Evolutionary conservation across 2,797 vertebrate species (phyloP), one percentile per base, ranked within the genome.

Genomic region (Siniperca undulata): DNA sequence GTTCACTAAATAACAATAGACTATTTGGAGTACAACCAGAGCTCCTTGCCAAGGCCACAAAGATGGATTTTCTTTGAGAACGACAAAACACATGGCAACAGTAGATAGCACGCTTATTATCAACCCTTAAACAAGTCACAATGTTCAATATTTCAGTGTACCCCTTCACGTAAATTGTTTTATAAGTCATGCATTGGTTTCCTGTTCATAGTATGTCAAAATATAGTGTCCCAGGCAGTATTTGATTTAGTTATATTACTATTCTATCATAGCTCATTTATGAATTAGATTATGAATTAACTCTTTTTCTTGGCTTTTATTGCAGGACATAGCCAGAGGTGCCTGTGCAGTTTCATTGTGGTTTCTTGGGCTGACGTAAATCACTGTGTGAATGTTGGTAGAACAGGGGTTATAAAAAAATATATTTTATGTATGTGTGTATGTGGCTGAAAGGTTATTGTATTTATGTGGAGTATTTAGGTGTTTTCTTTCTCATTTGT

Each of bases 41-140:
- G 8, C 19, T 56, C 40, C 1, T 19, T 30, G n/a, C 16, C 42
- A 81, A 80, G 76, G 65, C 20, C 13, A 4, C 8, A 8, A 2
- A 58, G 10, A 12, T 14, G 17, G 16, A 30, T 52, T 78, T 53
- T 71, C 34, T 38, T 50, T 46, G 46, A 59, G 7, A 52, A 62
- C 0, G 5, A 64, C 66, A 78, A 68, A 83, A 66, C 65, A 87
- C 4, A 22, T 38, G 5, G 59, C 64, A 70, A 80, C 34, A 75
- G 22, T 44, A 36, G 20, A 69, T 24, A 58, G 16, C 9, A 53
- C 0, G 9, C 9, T 14, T 9, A 55, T 24, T 42, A 13, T 34
- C 10, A 53, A 40, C 4, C 30, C 11, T 38, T 13, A 10, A 62
- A 61, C 60, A 77, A 27, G 48, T 60, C 10, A 20, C 16, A 53